These are phyloP conservation scores for Liodrosophila aerea DNA, from an alignment of 2,888 invertebrate genomes.

Conservation along the genomic window DNA sequence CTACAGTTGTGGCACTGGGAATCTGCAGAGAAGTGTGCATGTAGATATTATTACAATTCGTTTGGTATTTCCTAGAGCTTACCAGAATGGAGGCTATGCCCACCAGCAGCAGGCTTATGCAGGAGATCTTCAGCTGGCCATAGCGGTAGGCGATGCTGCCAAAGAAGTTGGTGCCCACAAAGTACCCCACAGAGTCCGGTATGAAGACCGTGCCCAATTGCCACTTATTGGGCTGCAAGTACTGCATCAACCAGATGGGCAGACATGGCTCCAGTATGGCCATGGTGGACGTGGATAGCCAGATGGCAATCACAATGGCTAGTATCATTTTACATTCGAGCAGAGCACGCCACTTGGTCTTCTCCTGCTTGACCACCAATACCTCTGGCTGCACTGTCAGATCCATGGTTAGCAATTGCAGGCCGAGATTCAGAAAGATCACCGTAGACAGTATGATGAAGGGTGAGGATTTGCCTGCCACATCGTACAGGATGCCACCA, in stretches of 20 bases:
- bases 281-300: slow-evolving; percentile 91
- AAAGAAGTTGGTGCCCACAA: slow-evolving; percentile 91
- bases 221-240: slow-evolving; percentile 84
- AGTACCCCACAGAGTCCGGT: slow-evolving; percentile 92
- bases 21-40: slow-evolving; percentile 81
- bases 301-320: slow-evolving; percentile 87
- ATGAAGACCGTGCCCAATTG: slow-evolving; percentile 92
- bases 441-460: slow-evolving; percentile 87
- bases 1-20: slow-evolving; percentile 86
- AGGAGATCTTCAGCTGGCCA: slow-evolving; percentile 86
- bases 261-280: slow-evolving; percentile 92
- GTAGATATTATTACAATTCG: background rate
- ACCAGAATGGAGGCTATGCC: slow-evolving; percentile 86
- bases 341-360: slow-evolving; percentile 84
- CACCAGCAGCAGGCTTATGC: slow-evolving; percentile 86
- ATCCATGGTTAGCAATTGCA: slow-evolving; percentile 80
- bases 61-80: slow-evolving; percentile 59
- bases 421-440: slow-evolving; percentile 84
- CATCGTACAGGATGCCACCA: slow-evolving; percentile 90
- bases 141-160: slow-evolving; percentile 86
- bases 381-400: slow-evolving; percentile 79
- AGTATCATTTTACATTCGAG: slow-evolving; percentile 86
- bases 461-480: slow-evolving; percentile 89
- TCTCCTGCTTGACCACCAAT: slow-evolving; percentile 62
- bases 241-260: slow-evolving; percentile 89